A percentile compares a stretch with the other conserved stretches of the same genome.
Conservation (phyloP, 2,113 vertebrate species). For the Cyprinus carpio region DNA sequence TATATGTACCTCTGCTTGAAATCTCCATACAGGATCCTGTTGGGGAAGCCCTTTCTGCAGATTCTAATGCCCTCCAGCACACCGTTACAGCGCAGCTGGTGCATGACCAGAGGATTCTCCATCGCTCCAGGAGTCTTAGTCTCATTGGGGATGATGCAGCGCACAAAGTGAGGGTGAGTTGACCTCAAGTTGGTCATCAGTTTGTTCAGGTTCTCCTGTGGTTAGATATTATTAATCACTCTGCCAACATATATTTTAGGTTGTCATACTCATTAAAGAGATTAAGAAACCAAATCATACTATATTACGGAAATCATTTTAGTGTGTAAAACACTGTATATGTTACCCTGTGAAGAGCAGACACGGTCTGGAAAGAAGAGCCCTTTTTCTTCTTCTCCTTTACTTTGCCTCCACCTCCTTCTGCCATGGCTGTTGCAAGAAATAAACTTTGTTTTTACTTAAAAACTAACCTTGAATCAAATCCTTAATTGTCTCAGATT, state of each 20-base stretch:
- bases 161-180: slow-evolving; percentile 84
- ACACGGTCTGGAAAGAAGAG: slow-evolving; percentile 64
- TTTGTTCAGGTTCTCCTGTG: slow-evolving; percentile 84
- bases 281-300: background rate
- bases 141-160: slow-evolving; percentile 85
- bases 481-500: background rate
- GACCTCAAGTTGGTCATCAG: slow-evolving; percentile 83
- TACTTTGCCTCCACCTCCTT: slow-evolving; percentile 66
- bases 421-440: background rate
- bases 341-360: slow-evolving; percentile 73
- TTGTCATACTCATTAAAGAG: background rate
- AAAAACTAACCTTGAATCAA: slow-evolving; percentile 58
- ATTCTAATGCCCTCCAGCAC: slow-evolving; percentile 77
- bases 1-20: slow-evolving; percentile 59
- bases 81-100: slow-evolving; percentile 78
- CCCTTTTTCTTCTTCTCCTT: slow-evolving; percentile 64
- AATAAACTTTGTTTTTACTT: background rate
- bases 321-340: background rate
- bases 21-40: slow-evolving; percentile 79
- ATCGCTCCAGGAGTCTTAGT: slow-evolving; percentile 83
- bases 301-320: background rate
- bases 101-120: slow-evolving; percentile 70
- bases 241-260: background rate
- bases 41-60: slow-evolving; percentile 82
- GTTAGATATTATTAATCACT: background rate